Percentiles rank a stretch among this genome's conserved stretches.
Conservation (phyloP, 2,113 vertebrate species). For the Sander lucioperca region DNA sequence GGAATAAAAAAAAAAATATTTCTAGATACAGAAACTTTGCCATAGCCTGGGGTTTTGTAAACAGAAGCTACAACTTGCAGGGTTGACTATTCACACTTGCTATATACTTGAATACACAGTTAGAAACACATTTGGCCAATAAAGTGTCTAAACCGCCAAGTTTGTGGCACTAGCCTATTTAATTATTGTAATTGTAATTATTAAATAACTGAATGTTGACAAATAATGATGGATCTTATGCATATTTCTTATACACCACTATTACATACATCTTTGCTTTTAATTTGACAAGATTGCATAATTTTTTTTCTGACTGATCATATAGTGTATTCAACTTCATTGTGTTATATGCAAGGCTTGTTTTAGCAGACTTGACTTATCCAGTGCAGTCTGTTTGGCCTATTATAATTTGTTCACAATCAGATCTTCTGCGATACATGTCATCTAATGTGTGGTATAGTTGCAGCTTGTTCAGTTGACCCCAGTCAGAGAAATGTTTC, state of each 20-base stretch:
- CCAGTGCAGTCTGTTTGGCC: background rate
- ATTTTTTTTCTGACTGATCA: background rate
- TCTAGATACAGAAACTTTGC: background rate
- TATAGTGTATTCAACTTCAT: background rate
- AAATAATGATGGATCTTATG: background rate
- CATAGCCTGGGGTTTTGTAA: background rate
- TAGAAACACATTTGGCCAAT: background rate
- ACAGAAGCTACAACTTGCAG: background rate
- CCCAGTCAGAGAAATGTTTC: background rate
- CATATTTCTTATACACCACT: background rate
- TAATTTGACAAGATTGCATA: background rate
- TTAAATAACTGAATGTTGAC: background rate
- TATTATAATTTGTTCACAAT: background rate
- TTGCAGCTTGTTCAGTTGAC: background rate
- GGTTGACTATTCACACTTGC: background rate
- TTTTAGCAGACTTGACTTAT: slow-evolving; percentile 14
- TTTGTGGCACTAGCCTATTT: background rate
- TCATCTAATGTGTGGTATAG: background rate
- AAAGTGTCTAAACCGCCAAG: slow-evolving; percentile 1
- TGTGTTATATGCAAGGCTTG: background rate
- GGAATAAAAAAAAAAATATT: background rate
- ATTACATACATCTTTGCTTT: background rate
- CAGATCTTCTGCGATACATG: background rate
- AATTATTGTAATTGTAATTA: too few relatives aligned
- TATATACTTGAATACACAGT: background rate